Base-by-base conservation (phyloP, 2,113 vertebrate species). In the Nettapus auritus region DNA sequence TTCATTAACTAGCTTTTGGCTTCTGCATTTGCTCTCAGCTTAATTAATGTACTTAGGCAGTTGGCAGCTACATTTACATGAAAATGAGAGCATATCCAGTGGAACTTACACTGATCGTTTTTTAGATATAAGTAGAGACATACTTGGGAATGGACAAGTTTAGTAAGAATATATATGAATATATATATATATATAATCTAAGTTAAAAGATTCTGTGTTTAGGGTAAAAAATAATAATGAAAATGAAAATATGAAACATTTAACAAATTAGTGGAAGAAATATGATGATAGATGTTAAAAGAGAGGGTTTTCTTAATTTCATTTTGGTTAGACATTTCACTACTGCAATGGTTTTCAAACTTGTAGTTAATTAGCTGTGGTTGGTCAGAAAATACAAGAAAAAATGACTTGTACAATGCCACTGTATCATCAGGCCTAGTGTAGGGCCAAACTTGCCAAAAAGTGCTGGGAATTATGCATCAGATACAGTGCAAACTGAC, bases 1-100 rank as follows among this genome's bases (percentile, higher is more conserved):
- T 96, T 97, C 79, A 88, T 96, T 95, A 92, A 88, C 76, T 84
- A 85, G 48, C 48, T 91, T 96, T 95, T 91, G 74, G 79, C 89
- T 97, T 96, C 75, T 63, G 57, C 88, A 56, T 67, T 93, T 93
- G 38, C 60, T 95, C 29, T 67, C 74, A 91, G 53, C 4, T 78
- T 94, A 90, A 96, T 96, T 96, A 93, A 95, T 64, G 64, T 69
- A 78, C 87, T 93, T 84, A 94, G 68, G 63, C 88, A 91, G 56
- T 59, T 89, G 60, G 25, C 29, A 87, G 53, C 46, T 90, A 82
- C 42, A 76, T 94, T 96, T 94, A 85, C 83, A 95, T 90, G 84
- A 91, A 96, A 95, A 90, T 94, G 29, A 82, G 53, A 53, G 13
- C 29, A 77, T 73, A 86, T 63, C 16, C 52, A 82, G 28, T 60